A percentile compares a stretch with the other conserved stretches of the same genome.
phyloP scores from a whole-genome alignment of 2,888 invertebrate species.

The Platerodrilus igneus region DNA sequence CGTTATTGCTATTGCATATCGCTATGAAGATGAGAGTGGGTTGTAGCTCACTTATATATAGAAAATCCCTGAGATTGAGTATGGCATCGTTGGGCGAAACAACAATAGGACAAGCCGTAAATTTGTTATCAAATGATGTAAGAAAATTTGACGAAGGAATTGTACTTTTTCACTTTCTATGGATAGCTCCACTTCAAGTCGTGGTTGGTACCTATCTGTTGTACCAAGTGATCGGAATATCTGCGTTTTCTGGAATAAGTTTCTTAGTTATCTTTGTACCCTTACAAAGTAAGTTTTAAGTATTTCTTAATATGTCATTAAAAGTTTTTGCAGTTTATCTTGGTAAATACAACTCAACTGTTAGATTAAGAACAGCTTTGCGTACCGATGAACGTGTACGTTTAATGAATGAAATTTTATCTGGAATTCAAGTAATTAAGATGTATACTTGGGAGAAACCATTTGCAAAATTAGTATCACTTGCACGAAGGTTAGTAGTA shows the following conservation, averaged over 20 bases:
- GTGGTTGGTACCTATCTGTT: conserved; percentile 66
- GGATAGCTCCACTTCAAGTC: conserved; percentile 76
- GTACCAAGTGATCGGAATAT: conserved; percentile 53
- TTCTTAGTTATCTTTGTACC: conserved; percentile 50
- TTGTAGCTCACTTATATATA: conserved; percentile 75
- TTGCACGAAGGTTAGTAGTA: too few relatives aligned
- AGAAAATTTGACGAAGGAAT: conserved; percentile 78
- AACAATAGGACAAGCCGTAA: conserved; percentile 58
- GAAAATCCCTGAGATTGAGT: conserved; percentile 65
- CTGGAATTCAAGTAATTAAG: too few relatives aligned
- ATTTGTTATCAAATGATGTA: conserved; percentile 75
- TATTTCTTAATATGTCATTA: too few relatives aligned
- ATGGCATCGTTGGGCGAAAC: conserved; percentile 81
- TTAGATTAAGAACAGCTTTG: too few relatives aligned
- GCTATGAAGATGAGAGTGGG: conserved; percentile 82
- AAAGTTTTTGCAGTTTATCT: too few relatives aligned
- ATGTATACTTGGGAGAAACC: too few relatives aligned
- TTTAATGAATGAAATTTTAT: too few relatives aligned
- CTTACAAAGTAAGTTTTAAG: conserved; percentile 46
- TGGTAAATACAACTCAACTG: too few relatives aligned
- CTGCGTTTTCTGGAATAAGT: conserved; percentile 54
- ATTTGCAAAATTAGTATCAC: too few relatives aligned
- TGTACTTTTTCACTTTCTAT: conserved; percentile 73
- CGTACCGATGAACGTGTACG: too few relatives aligned
- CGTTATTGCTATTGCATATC: conserved; percentile 77